Evolutionary conservation across 2,888 invertebrate genomes (phyloP).

Genomic region (Teleogryllus oceanicus): DNA sequence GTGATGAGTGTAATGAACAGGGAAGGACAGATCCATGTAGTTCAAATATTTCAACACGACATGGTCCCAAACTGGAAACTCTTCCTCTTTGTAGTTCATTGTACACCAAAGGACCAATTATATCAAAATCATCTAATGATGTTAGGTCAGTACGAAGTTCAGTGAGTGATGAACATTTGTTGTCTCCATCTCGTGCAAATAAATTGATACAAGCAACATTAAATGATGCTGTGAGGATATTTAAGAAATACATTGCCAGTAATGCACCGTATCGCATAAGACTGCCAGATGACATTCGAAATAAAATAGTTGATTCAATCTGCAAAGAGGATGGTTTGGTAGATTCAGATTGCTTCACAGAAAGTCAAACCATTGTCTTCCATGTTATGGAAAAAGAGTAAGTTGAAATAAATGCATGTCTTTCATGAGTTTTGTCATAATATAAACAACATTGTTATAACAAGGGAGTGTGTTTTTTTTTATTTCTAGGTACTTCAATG

Average conservation of each 20-base stretch:
- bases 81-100: neutral
- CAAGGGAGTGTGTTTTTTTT: neutral
- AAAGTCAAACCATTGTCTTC: conserved; percentile 66
- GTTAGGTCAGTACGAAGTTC: neutral
- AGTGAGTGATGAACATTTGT: neutral
- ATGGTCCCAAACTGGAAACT: neutral
- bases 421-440: too few relatives aligned
- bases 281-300: conserved; percentile 57
- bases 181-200: conserved; percentile 1
- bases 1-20: neutral
- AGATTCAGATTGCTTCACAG: conserved; percentile 67
- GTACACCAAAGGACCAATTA: neutral
- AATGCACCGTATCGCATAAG: conserved; percentile 61
- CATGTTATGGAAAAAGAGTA: conserved; percentile 66
- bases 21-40: neutral
- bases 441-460: neutral
- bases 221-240: conserved; percentile 67
- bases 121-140: neutral
- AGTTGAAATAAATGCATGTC: conserved; percentile 38
- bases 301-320: conserved; percentile 62
- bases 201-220: conserved; percentile 30
- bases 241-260: conserved; percentile 71
- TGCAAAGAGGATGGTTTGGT: conserved; percentile 63
- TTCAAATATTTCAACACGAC: neutral
- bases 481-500: conserved; percentile 62